Evolutionary conservation across 2,888 invertebrate genomes (phyloP), one percentile per base, ranked within the genome.

Genomic region (Drosophila incognita): DNA sequence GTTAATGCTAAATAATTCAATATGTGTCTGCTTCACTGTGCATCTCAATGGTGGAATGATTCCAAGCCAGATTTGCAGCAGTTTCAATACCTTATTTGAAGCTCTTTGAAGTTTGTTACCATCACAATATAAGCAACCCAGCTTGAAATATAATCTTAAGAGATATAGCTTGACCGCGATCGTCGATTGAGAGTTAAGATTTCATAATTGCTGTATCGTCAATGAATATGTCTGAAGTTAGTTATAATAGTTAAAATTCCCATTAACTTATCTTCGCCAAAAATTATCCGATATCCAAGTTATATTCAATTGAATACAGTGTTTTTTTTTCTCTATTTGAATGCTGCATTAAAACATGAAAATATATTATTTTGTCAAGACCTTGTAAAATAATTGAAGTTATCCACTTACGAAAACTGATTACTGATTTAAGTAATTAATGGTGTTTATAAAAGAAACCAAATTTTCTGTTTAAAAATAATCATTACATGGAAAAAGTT

Each of bases 401-500:
- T 42, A 38, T 10, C 2, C 18, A 38, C 2, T 18, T 38, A 7
- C 18, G 38, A 38, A 38, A 38, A 35, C 2, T 42, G 42, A 42
- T 3, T 13, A 21, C 11, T 13, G 11, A 21, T 11, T 42, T 3
- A 42, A 6, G 21, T 21, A 6, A 3, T 42, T 42, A 21, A 11
- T 11, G 2, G 6, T 6, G 13, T 35, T 13, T 35, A 35, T 36
- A 15, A 42, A 11, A 46, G 18, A 13, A 4, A 3, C 3, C 7
- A 13, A 46, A 15, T 21, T 24, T 27, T 1, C 18, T 61, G 13
- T 21, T 36, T 18, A 8, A 1, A 4, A 13, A 4, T 24, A 24
- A 2, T 4, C 2, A 48, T 38, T 27, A 54, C 68, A 27, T 31
- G 27, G n/a, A 38, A 38, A 38, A 67, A 48, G 48, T 46, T 38